Evolutionary conservation across 2,888 invertebrate species (phyloP).

Genomic region (Meliscaeva auricollis): DNA sequence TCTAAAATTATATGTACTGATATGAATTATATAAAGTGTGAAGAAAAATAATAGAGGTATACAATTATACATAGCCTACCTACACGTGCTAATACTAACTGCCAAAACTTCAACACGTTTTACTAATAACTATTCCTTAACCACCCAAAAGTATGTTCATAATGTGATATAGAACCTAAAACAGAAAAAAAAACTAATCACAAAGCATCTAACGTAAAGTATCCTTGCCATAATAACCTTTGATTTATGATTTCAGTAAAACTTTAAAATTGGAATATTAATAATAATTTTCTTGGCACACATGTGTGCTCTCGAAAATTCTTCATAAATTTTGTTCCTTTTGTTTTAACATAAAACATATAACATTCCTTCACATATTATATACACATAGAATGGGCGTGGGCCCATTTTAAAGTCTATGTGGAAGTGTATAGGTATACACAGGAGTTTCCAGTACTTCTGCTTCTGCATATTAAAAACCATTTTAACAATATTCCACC

Average conservation of each 20-base stretch:
- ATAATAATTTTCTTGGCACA: constrained; percentile 66
- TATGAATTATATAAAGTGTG: no score
- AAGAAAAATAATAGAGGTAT: no score
- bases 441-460: constrained; percentile 24
- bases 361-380: neutral
- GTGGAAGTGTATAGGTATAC: constrained; percentile 4
- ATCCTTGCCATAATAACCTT: constrained; percentile 48
- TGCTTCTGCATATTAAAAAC: constrained; percentile 70
- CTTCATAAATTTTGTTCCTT: neutral
- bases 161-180: no score
- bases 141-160: neutral
- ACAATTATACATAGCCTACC: no score
- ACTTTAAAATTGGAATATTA: constrained; percentile 75
- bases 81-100: no score
- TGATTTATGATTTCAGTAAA: constrained; percentile 66
- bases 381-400: constrained; percentile 57
- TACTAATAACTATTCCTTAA: constrained; percentile 1
- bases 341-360: constrained; percentile 25
- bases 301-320: constrained; percentile 33
- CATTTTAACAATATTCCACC: constrained; percentile 59
- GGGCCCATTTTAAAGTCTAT: constrained; percentile 50
- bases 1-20: no score
- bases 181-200: constrained; percentile 35
- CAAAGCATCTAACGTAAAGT: constrained; percentile 27
- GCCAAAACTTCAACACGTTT: neutral